These are phyloP conservation scores for Pharmacophagus antenor DNA, from an alignment of 2,888 invertebrate species.

Conservation along the genomic window DNA sequence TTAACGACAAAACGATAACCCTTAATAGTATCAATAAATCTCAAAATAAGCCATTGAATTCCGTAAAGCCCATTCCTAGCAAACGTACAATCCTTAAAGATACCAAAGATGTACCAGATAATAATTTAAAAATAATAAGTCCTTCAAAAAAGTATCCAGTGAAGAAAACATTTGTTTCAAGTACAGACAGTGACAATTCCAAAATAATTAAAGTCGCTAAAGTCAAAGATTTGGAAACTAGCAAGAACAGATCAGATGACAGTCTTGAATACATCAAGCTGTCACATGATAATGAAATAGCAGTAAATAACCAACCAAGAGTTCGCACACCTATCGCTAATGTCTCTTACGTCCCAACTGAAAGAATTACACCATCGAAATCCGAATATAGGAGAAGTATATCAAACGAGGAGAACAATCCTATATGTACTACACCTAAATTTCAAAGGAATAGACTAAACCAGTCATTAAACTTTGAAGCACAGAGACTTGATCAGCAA, in stretches of 20 bases:
- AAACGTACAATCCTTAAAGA: slow-evolving; percentile 72
- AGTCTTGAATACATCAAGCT: slow-evolving; percentile 73
- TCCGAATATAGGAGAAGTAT: slow-evolving; percentile 63
- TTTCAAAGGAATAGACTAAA: slow-evolving; percentile 76
- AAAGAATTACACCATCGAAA: slow-evolving; percentile 55
- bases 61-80: slow-evolving; percentile 58
- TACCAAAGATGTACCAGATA: slow-evolving; percentile 72
- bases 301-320: slow-evolving; percentile 74
- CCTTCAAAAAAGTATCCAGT: slow-evolving; percentile 75
- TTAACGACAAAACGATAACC: slow-evolving; percentile 43
- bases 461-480: slow-evolving; percentile 74
- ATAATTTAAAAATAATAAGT: slow-evolving; percentile 70
- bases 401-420: slow-evolving; percentile 62
- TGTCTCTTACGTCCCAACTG: slow-evolving; percentile 66
- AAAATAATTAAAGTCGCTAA: slow-evolving; percentile 71
- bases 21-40: slow-evolving; percentile 42
- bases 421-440: slow-evolving; percentile 63
- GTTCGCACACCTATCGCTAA: slow-evolving; percentile 74
- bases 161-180: slow-evolving; percentile 68
- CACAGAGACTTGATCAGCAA: slow-evolving; percentile 72
- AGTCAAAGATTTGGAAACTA: slow-evolving; percentile 73
- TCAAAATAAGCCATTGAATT: slow-evolving; percentile 49
- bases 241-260: slow-evolving; percentile 67
- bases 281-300: slow-evolving; percentile 71
- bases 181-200: slow-evolving; percentile 62